Conservation (phyloP, 2,797 vertebrate genomes). For the Pelobates cultripes region DNA sequence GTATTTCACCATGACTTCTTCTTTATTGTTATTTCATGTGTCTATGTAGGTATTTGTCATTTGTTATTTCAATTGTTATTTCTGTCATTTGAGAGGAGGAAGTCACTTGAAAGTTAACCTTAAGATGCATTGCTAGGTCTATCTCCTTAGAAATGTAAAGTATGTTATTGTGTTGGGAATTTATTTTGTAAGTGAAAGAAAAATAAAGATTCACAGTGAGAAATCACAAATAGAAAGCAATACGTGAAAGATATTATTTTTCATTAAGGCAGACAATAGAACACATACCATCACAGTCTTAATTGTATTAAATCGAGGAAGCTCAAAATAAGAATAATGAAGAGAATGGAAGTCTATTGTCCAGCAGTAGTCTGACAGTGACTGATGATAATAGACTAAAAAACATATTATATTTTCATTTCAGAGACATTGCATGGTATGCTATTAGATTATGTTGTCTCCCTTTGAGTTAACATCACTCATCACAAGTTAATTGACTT, state of each 20-base stretch:
- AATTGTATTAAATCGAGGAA: not conserved
- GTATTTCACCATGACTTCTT: too few relatives aligned
- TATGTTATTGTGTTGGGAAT: too few relatives aligned
- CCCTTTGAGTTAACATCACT: conserved; percentile 35
- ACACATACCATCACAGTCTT: not conserved
- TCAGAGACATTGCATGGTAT: conserved; percentile 21
- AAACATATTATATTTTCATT: conserved; percentile 53
- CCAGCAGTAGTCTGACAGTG: conserved; percentile 54
- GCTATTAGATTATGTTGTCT: conserved; percentile 53
- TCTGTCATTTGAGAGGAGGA: too few relatives aligned
- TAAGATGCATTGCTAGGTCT: too few relatives aligned
- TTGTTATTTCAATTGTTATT: too few relatives aligned
- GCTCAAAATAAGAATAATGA: conserved; percentile 20
- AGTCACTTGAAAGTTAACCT: too few relatives aligned
- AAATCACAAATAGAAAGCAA: not conserved
- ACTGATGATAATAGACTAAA: conserved; percentile 36
- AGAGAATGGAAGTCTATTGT: conserved; percentile 39
- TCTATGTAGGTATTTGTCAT: too few relatives aligned
- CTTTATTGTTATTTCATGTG: too few relatives aligned
- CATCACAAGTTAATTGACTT: conserved; percentile 43
- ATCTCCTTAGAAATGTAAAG: too few relatives aligned
- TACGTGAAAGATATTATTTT: not conserved
- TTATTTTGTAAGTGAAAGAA: not conserved
- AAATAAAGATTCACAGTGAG: not conserved
- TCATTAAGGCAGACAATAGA: not conserved